phyloP scores from a whole-genome alignment of 2,797 vertebrate genomes.

The Adelosebastes latens region DNA sequence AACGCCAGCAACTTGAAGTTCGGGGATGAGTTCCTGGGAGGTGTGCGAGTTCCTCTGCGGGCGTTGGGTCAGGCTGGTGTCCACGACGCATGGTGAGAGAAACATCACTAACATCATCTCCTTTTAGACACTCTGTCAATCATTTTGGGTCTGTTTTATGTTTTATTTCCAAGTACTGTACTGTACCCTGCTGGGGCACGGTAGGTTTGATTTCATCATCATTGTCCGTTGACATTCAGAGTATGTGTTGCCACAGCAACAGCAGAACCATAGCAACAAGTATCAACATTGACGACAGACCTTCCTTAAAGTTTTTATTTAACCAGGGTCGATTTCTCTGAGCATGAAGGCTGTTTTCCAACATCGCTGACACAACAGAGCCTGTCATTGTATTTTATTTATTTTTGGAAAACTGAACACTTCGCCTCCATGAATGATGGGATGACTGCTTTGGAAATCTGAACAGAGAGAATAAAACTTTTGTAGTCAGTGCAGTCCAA shows the following conservation, averaged over 20 bases:
- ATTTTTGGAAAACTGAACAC: neutral
- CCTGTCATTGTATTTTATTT: neutral
- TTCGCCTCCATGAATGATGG: neutral
- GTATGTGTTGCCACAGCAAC: constrained; percentile 15
- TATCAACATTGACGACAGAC: neutral
- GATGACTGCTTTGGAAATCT: neutral
- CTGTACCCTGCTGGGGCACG: neutral
- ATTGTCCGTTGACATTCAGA: constrained; percentile 1
- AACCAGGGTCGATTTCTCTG: neutral
- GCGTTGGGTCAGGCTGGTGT: constrained; percentile 90
- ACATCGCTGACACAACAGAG: neutral
- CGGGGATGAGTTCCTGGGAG: constrained; percentile 97
- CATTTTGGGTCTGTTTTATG: neutral
- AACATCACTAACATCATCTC: neutral
- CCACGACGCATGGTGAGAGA: constrained; percentile 93
- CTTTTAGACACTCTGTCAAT: neutral
- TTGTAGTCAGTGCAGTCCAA: neutral
- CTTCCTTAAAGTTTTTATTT: neutral
- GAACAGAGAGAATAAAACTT: neutral
- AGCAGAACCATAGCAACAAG: neutral
- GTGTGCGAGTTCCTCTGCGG: constrained; percentile 91
- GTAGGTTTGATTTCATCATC: constrained; percentile 10
- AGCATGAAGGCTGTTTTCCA: neutral
- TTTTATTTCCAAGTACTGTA: neutral
- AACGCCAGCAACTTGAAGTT: constrained; percentile 99